Base-by-base conservation (phyloP, 1,140 invertebrate species). In the Eufriesea mexicana region DNA sequence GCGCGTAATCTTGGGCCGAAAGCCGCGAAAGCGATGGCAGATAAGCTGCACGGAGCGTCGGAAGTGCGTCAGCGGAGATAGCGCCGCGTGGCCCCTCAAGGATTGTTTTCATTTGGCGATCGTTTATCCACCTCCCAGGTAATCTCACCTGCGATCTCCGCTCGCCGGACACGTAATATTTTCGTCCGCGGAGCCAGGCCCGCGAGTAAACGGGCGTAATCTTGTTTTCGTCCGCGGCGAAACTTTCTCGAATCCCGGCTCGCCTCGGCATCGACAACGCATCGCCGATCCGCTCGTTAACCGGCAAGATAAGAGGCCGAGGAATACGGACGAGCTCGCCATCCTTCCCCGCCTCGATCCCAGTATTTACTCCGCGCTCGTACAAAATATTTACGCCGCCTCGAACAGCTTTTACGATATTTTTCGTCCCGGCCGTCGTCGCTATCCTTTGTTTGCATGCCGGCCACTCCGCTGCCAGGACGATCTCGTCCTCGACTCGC, bases 381-480 rank as follows among this genome's bases (percentile, higher is more conserved):
- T 57, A 14, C 20, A 61, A 79, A 79, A 79, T 81, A 76, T 81
- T 85, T 73, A 42, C 66, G 57, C 35, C 45, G 25, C 12, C 71
- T 49, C 51, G 57, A 71, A 0, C 55, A 57, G 35, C n/a, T 76
- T 54, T 66, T 18, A 42, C 47, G 66, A 76, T 76, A 72, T 75
- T 85, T 80, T 62, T 67, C n/a, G 4, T 4, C 14, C 51, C 20
- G 20, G 8, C 0, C 18, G 23, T n/a, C n/a, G n/a, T 35, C 35
- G 55, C 45, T 61, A 51, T 54, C 45, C 68, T 74, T 79, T 28
- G 18, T 64, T 84, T 67, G 47, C 28, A 25, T 49, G 79, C 51
- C 73, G 51, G 23, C 45, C 35, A 47, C 47, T 57, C 64, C 42
- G 72, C 47, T 79, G 57, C 12, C 55, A 66, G 20, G 45, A 61